These are phyloP conservation scores for Cyprinodon tularosa DNA, from an alignment of 2,113 vertebrate species.

Conservation along the genomic window DNA sequence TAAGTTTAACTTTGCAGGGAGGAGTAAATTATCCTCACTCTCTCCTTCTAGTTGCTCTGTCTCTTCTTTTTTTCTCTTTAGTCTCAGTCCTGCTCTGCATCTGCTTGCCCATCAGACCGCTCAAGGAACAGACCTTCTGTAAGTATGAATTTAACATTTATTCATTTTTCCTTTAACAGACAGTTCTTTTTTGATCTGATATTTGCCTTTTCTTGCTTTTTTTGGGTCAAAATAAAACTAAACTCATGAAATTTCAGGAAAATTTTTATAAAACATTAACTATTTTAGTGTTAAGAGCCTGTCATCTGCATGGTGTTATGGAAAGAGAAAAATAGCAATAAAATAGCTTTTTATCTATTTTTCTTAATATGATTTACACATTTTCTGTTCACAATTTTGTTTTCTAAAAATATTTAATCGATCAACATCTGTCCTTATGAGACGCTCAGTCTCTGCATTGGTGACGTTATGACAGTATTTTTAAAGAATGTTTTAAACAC, in stretches of 20 bases:
- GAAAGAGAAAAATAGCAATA: too few relatives aligned
- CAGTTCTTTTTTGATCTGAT: not conserved
- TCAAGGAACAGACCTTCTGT: slow-evolving; percentile 39
- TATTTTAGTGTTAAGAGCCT: too few relatives aligned
- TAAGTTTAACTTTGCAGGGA: slow-evolving; percentile 36
- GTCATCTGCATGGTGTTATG: too few relatives aligned
- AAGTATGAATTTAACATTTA: slow-evolving; percentile 53
- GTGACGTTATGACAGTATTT: not conserved
- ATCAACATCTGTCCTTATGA: not conserved
- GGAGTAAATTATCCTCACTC: slow-evolving; percentile 49
- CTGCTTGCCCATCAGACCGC: slow-evolving; percentile 21
- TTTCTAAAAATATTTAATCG: not conserved
- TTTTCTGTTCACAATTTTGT: not conserved
- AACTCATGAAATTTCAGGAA: not conserved
- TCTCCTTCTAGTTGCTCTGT: slow-evolving; percentile 49
- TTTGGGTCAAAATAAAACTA: not conserved
- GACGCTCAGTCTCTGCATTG: not conserved
- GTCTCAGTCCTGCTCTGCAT: not conserved
- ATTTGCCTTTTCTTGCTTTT: not conserved
- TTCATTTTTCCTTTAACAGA: not conserved
- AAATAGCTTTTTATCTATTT: too few relatives aligned
- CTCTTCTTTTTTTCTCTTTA: slow-evolving; percentile 13
- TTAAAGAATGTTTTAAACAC: not conserved
- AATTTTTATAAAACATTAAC: too few relatives aligned
- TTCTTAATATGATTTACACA: too few relatives aligned